These are phyloP conservation scores for Osmerus mordax DNA, from an alignment of 2,113 vertebrate genomes.

Conservation along the genomic window DNA sequence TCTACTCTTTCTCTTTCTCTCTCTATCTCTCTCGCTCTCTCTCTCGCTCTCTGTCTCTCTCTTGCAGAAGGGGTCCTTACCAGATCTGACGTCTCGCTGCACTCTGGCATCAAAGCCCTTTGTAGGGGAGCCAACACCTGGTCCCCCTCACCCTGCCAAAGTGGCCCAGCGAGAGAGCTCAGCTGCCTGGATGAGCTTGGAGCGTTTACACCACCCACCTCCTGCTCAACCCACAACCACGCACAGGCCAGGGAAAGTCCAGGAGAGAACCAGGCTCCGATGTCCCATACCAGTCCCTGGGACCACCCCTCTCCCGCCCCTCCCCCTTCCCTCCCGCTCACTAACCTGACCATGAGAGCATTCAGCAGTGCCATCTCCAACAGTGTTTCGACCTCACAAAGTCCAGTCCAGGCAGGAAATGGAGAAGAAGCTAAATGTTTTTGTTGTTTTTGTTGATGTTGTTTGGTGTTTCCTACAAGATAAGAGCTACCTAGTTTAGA, in stretches of 20 bases:
- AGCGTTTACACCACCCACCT: slow-evolving; percentile 51
- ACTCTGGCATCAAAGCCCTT: slow-evolving; percentile 60
- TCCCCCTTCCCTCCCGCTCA: not conserved
- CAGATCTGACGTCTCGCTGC: slow-evolving; percentile 48
- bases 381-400: not conserved
- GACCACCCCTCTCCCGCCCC: slow-evolving; percentile 6
- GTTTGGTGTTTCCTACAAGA: too few species aligned
- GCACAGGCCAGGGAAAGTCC: slow-evolving; percentile 27
- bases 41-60: slow-evolving; percentile 12
- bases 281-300: slow-evolving; percentile 8
- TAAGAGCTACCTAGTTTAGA: too few species aligned
- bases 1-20: not conserved
- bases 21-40: slow-evolving; percentile 1
- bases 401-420: not conserved
- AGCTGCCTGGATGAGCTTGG: slow-evolving; percentile 55
- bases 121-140: slow-evolving; percentile 63
- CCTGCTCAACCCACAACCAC: slow-evolving; percentile 40
- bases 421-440: not conserved
- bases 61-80: slow-evolving; percentile 47
- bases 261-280: slow-evolving; percentile 28
- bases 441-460: too few species aligned
- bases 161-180: slow-evolving; percentile 54
- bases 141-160: slow-evolving; percentile 64
- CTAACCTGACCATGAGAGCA: not conserved
- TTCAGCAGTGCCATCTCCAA: not conserved